phyloP scores from a whole-genome alignment of 2,113 vertebrate species.

The Bos indicus region DNA sequence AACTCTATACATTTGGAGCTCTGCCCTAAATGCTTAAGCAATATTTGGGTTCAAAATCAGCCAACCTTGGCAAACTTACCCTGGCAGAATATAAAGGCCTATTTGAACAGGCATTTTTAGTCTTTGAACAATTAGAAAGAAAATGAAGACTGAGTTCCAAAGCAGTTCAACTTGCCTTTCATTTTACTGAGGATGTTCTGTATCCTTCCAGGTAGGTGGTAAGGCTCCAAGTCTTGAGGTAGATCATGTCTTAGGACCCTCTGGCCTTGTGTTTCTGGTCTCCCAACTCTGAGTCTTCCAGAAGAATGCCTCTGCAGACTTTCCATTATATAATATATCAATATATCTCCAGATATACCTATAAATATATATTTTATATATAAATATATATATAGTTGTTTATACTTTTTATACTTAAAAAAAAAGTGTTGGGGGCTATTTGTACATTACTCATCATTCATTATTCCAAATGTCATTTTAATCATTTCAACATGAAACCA shows the following conservation, averaged over 20 bases:
- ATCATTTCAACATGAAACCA: constrained; percentile 61
- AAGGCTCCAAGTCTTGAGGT: not conserved
- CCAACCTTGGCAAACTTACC: constrained; percentile 50
- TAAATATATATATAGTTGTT: not conserved
- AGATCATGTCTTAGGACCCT: not conserved
- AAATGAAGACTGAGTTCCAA: not conserved
- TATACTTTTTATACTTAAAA: not conserved
- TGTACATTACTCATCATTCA: not conserved
- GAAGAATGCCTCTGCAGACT: constrained; percentile 20
- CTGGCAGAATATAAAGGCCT: constrained; percentile 32
- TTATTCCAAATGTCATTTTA: constrained; percentile 74
- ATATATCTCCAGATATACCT: not conserved
- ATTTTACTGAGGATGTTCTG: not conserved
- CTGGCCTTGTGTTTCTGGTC: not conserved
- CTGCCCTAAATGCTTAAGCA: constrained; percentile 16
- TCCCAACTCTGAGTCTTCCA: not conserved
- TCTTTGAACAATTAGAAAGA: constrained; percentile 14
- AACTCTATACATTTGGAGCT: constrained; percentile 39
- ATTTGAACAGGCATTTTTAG: constrained; percentile 28
- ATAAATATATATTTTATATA: not conserved
- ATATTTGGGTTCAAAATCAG: constrained; percentile 51
- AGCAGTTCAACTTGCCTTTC: not conserved
- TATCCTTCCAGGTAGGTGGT: not conserved
- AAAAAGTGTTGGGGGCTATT: not conserved
- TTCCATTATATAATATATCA: not conserved